Evolutionary conservation across 2,888 invertebrate species (phyloP).

Genomic region (Venusia cambrica): DNA sequence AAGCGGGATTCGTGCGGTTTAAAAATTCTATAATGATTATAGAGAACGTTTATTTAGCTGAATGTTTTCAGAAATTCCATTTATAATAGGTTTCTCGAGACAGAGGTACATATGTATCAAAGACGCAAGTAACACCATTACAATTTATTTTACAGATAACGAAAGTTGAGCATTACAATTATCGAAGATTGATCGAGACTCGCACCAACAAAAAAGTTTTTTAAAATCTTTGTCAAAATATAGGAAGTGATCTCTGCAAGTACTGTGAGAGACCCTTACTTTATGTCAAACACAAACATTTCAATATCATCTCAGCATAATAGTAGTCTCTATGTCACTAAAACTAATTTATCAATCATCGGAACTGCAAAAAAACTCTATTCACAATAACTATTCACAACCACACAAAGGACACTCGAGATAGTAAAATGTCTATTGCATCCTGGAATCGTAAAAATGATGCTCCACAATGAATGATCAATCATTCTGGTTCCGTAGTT

Average conservation of each 20-base stretch:
- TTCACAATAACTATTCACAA: constrained; percentile 50
- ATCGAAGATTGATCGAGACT: too few relatives aligned
- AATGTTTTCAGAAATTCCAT: background rate
- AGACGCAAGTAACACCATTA: too few relatives aligned
- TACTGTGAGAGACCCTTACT: too few relatives aligned
- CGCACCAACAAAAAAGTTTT: too few relatives aligned
- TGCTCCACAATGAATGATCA: constrained; percentile 68
- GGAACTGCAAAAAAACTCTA: constrained; percentile 65
- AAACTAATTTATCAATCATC: constrained; percentile 65
- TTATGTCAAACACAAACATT: constrained; percentile 12
- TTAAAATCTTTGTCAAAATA: background rate
- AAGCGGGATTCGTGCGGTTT: constrained; percentile 39
- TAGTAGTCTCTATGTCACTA: constrained; percentile 28
- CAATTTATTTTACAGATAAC: too few relatives aligned
- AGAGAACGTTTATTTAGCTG: constrained; percentile 30
- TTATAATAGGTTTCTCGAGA: background rate
- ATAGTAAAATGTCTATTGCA: constrained; percentile 61
- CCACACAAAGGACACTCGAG: constrained; percentile 55
- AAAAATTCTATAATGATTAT: constrained; percentile 45
- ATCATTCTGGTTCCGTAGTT: constrained; percentile 59
- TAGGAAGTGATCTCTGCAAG: too few relatives aligned
- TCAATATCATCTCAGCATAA: constrained; percentile 7
- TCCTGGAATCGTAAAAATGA: constrained; percentile 64
- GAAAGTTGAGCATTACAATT: too few relatives aligned
- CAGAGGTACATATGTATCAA: too few relatives aligned